A percentile compares a stretch with the other conserved stretches of the same genome.
These are phyloP conservation scores for Halcyon malimbica DNA, from an alignment of 2,113 vertebrate species.

Conservation along the genomic window DNA sequence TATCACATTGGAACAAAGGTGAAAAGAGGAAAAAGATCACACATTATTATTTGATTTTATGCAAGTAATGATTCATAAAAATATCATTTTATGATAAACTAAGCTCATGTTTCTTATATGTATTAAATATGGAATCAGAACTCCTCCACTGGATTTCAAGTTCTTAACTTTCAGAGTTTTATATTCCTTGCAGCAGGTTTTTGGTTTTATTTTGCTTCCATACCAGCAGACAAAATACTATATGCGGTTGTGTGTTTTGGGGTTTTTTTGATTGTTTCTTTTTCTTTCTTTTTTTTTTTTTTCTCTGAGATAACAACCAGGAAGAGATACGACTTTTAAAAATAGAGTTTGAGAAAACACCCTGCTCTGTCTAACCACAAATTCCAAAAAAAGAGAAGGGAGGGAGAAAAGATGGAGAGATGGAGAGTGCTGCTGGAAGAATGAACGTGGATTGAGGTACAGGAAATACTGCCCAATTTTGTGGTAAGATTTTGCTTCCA, in stretches of 20 bases:
- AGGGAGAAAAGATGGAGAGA: not conserved
- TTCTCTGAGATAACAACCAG: not conserved
- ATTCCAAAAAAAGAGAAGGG: not conserved
- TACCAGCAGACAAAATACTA: not conserved
- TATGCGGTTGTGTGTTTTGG: not conserved
- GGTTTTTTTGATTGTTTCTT: not conserved
- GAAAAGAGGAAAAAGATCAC: conserved; percentile 42
- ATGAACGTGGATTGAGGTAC: not conserved
- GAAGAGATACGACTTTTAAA: not conserved
- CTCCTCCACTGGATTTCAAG: conserved; percentile 31
- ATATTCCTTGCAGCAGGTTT: conserved; percentile 36
- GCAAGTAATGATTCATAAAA: conserved; percentile 62
- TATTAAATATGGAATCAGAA: not conserved
- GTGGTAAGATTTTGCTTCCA: not conserved
- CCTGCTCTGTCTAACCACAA: not conserved
- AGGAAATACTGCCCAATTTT: not conserved
- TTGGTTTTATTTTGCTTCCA: conserved; percentile 25
- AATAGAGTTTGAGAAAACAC: not conserved
- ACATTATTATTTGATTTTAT: conserved; percentile 74
- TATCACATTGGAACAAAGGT: conserved; percentile 71
- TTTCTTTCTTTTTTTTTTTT: not conserved
- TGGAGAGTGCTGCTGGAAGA: not conserved
- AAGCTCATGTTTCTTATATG: conserved; percentile 51
- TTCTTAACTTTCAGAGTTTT: conserved; percentile 46
- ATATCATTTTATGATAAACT: conserved; percentile 52